These are phyloP conservation scores for Rhagologus leucostigma DNA, from an alignment of 2,113 vertebrate genomes.

Conservation along the genomic window DNA sequence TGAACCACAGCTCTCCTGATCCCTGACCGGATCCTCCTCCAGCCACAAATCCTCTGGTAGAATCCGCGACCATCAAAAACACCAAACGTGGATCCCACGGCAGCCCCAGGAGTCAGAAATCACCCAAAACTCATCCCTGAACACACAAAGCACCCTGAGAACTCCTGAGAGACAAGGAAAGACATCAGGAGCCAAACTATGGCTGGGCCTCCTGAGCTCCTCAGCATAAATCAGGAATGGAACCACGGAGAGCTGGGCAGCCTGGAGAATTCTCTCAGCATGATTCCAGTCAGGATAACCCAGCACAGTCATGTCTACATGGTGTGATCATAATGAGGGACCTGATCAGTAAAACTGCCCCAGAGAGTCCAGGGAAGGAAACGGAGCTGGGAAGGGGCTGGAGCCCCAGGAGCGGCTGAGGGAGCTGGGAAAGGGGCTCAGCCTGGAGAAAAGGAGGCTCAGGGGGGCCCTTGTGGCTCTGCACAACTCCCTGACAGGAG, in stretches of 20 bases:
- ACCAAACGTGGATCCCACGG: fast-evolving
- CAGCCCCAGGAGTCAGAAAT: not conserved
- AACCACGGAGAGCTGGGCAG: not conserved
- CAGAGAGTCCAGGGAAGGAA: not conserved
- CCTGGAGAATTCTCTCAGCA: fast-evolving
- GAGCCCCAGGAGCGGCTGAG: fast-evolving
- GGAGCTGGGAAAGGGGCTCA: not conserved
- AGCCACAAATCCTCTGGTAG: not conserved
- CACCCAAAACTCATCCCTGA: not conserved
- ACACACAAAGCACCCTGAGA: not conserved
- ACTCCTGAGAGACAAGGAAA: not conserved
- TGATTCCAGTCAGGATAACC: fast-evolving
- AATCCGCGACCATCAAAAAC: not conserved
- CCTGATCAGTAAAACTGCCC: no score
- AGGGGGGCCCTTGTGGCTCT: fast-evolving
- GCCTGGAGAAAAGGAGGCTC: not conserved
- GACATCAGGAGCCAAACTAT: not conserved
- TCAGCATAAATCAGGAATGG: fast-evolving
- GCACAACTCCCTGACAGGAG: not conserved
- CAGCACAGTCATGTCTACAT: fast-evolving
- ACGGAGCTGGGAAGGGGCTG: fast-evolving
- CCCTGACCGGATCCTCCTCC: not conserved
- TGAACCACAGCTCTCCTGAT: not conserved
- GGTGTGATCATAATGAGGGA: fast-evolving
- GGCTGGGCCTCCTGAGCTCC: not conserved